Evolutionary conservation across 2,113 vertebrate species (phyloP), one percentile per base, ranked within the genome.

Genomic region (Amphilophus citrinellus): DNA sequence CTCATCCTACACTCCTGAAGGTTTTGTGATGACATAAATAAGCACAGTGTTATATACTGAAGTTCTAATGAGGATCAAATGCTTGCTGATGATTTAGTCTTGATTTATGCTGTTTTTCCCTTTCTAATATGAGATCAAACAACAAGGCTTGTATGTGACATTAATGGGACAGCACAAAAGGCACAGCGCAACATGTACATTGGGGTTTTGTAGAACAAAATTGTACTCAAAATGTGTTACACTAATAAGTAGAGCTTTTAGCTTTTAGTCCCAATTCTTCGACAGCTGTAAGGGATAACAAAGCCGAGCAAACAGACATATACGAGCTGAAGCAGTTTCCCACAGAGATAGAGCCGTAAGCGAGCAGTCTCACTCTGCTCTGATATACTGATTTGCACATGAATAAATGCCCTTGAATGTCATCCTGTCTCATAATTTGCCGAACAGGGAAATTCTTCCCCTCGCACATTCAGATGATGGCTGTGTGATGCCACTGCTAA

Each of bases 371-470:
- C 84, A 63, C 86, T 87, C 89, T 58, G 80, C 91, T 90, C 91
- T 91, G 84, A 91, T 85, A 80, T 83, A 61, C 88, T 75, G 76
- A 92, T 93, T 92, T 93, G 80, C 90, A 91, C 92, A 93, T 94
- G 89, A 93, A 92, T 88, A 87, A 93, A 93, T 87, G 88, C 89
- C 91, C 92, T 93, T 92, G 89, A 93, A 88, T 92, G 88, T 89
- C 89, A 89, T 92, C 83, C 71, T 87, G 84, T 88, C 87, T 89
- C 89, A 59, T 88, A 88, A 90, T 92, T 92, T 87, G 92, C 88
- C 62, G 47, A 89, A 91, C 88, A 87, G 89, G 89, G 63, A 92
- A 87, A 91, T 88, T 91, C 84, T 84, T 84, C 78, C 88, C 59
- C 79, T 83, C 63, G 15, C 85, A 87, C 88, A 63, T 76, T 84